Evolutionary conservation across 2,113 vertebrate genomes (phyloP).

Genomic region (Plecotus auritus): DNA sequence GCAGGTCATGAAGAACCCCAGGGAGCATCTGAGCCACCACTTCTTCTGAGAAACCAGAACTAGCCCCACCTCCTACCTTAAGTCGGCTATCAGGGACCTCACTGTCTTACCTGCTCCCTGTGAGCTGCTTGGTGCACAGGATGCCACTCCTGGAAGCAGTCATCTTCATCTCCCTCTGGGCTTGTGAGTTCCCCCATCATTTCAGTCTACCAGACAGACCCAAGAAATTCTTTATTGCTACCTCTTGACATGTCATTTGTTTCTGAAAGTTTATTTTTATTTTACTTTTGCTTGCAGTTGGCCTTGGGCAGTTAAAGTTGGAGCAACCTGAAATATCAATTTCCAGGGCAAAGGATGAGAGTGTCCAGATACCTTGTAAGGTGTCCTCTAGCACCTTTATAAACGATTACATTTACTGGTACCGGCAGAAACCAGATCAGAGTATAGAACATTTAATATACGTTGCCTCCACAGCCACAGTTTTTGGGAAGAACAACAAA

Average conservation of each 20-base stretch:
- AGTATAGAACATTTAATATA: neutral
- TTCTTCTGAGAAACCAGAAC: neutral
- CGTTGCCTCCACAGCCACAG: rapidly evolving
- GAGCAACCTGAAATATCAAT: slow-evolving; percentile 26
- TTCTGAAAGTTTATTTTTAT: neutral
- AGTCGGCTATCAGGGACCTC: neutral
- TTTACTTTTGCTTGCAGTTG: slow-evolving; percentile 44
- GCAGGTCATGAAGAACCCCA: neutral
- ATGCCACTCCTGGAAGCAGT: neutral
- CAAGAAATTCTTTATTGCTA: neutral
- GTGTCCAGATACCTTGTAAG: neutral
- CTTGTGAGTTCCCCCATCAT: neutral
- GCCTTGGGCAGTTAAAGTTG: neutral
- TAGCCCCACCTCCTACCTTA: rapidly evolving
- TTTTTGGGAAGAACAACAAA: neutral
- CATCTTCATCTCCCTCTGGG: neutral
- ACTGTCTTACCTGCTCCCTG: neutral
- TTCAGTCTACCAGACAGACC: neutral
- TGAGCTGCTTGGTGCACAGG: rapidly evolving
- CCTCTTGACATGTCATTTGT: neutral
- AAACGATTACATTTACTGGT: neutral
- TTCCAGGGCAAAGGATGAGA: neutral
- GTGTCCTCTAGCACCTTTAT: neutral
- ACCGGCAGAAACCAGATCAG: slow-evolving; percentile 40
- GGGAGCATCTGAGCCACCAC: neutral